A percentile compares a stretch with the other conserved stretches of the same genome.
Conservation (phyloP, 2,797 vertebrate species). For the Hephaestus fuliginosus region DNA sequence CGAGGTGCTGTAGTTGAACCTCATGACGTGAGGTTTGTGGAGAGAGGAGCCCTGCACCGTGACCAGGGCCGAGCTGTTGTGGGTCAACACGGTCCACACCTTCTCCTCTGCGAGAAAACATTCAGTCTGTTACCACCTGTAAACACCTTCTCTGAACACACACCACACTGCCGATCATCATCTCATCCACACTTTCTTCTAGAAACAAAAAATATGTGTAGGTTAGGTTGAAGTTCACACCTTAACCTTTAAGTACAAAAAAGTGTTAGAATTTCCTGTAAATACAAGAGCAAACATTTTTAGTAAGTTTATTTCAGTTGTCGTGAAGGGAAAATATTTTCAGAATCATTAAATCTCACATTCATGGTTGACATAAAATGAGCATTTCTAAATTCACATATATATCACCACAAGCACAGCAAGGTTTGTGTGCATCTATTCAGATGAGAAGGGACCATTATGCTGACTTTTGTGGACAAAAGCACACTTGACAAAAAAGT, state of each 20-base stretch:
- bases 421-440: background rate
- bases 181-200: background rate
- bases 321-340: background rate
- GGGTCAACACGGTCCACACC: slow-evolving; percentile 92
- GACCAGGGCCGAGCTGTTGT: slow-evolving; percentile 90
- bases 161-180: background rate
- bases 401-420: background rate
- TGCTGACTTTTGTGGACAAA: background rate
- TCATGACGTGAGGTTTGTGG: slow-evolving; percentile 85
- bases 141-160: background rate
- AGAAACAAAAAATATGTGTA: background rate
- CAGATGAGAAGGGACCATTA: background rate
- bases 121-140: background rate
- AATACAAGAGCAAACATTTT: background rate
- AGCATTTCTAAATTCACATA: background rate
- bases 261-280: background rate
- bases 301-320: background rate
- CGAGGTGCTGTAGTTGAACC: slow-evolving; percentile 89
- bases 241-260: background rate
- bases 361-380: background rate
- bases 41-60: slow-evolving; percentile 85
- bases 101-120: slow-evolving; percentile 86
- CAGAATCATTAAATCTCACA: background rate
- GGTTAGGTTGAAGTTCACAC: background rate
- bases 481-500: background rate